A percentile compares a stretch with the other conserved stretches of the same genome.
phyloP scores from a whole-genome alignment of 2,797 vertebrate genomes.

The Spheniscus humboldti region DNA sequence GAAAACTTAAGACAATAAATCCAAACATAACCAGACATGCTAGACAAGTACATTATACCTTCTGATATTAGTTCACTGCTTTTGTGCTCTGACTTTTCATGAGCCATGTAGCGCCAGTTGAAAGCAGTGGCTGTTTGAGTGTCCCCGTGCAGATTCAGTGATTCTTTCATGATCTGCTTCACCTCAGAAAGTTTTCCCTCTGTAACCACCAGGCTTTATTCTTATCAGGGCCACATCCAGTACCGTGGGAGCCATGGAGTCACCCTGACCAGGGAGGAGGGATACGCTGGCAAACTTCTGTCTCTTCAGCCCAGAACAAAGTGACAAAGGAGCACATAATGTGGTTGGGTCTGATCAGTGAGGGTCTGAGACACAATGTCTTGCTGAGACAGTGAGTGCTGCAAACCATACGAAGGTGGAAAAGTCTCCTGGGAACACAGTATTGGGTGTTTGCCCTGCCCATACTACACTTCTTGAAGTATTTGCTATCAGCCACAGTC shows the following conservation, averaged over 20 bases:
- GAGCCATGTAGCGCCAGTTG: background rate
- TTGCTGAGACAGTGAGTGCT: background rate
- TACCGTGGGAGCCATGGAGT: background rate
- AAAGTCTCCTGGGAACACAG: background rate
- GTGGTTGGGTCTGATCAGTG: background rate
- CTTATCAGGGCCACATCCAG: background rate
- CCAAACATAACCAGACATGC: background rate
- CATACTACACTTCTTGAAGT: background rate
- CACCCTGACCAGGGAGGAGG: background rate
- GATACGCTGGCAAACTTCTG: background rate
- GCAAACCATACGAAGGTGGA: background rate
- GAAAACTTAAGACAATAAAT: background rate
- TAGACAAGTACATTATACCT: background rate
- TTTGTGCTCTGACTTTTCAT: background rate
- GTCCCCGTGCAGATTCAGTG: background rate
- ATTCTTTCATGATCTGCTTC: background rate
- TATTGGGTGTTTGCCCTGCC: background rate
- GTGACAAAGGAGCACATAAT: background rate
- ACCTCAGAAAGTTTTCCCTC: background rate
- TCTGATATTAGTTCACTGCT: background rate
- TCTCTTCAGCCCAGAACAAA: background rate
- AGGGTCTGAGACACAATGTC: background rate
- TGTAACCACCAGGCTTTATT: background rate
- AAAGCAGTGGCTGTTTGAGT: background rate
- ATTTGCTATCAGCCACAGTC: background rate